Base-by-base conservation (phyloP, 2,113 vertebrate species). In the Tetrao urogallus region DNA sequence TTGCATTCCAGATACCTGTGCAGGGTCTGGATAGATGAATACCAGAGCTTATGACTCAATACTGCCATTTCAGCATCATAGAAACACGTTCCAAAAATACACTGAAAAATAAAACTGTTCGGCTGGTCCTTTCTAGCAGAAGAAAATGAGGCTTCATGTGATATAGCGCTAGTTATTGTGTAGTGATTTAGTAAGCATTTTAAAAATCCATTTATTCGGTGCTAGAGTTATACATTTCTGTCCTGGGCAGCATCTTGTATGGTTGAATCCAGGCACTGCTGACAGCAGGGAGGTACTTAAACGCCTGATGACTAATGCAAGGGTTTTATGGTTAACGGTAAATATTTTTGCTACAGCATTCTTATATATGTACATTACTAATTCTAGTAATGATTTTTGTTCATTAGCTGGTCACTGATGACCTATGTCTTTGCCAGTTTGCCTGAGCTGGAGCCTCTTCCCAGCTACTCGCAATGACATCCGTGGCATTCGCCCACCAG, bases 61-160 rank as follows among this genome's bases (percentile, higher is more conserved):
- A 82, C 73, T 69, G 73, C 76, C 21, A 67, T 95, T 94, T 96
- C 92, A 90, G 70, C 88, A 93, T 95, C 88, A 90, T 81, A 95
- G 95, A 96, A 94, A 69, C n/a, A 79, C n/a, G 27, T 95, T 96
- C 91, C 73, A 94, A 96, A 96, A 96, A 96, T 95, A 92, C 61
- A 57, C 13, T 87, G 77, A 73, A 94, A 85, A 96, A 93, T 92
- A 95, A 96, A 94, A 15, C 43, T 94, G 43, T 94, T 96, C 73
- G 81, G 58, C 54, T 90, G 50, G 56, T 52, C 89, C 93, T 65
- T 79, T 87, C 78, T 94, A 88, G 65, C 76, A 61, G 42, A 27
- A 93, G 82, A 83, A 88, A 94, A 89, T 0, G 5, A 96, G 75
- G 64, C 74, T 94, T 95, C 89, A 15, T 66, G 83, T 93, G 91